These are phyloP conservation scores for Halcyon senegalensis DNA, from an alignment of 2,113 vertebrate genomes.

Conservation along the genomic window DNA sequence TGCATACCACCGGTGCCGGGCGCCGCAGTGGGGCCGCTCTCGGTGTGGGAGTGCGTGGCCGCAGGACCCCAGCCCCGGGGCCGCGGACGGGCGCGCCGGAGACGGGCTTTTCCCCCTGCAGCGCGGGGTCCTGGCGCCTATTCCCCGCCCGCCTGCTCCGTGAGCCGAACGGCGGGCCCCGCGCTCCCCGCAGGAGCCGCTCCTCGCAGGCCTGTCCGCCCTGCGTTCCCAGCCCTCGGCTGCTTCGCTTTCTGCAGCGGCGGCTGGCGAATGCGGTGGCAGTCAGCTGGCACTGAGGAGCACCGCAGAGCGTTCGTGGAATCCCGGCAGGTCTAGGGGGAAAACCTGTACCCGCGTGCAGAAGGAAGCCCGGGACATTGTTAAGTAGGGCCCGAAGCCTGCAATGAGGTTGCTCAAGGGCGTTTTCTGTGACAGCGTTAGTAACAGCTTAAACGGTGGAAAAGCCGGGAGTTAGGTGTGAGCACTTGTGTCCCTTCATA, in stretches of 20 bases:
- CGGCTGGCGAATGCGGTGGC: rapidly evolving
- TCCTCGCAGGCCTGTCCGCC: background rate
- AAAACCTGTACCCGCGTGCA: rapidly evolving
- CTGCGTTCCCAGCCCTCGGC: no score
- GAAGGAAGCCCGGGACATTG: no score
- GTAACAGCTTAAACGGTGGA: background rate
- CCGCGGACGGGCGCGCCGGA: no score
- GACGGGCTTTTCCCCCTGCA: rapidly evolving
- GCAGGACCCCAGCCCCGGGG: no score
- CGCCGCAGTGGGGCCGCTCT: background rate
- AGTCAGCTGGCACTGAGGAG: no score
- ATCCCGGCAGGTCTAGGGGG: no score
- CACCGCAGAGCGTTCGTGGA: background rate
- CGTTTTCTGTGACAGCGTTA: rapidly evolving
- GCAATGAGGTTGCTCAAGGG: no score
- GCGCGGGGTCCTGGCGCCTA: no score
- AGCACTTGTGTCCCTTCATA: rapidly evolving
- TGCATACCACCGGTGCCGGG: background rate
- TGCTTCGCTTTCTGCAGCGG: background rate
- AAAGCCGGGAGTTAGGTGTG: rapidly evolving
- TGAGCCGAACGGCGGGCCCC: background rate
- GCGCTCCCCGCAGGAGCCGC: background rate
- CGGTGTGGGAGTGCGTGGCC: background rate
- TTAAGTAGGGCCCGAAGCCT: rapidly evolving
- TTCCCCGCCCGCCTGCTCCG: no score